Base-by-base conservation (phyloP, 2,888 invertebrate species). In the Antheraea yamamai region DNA sequence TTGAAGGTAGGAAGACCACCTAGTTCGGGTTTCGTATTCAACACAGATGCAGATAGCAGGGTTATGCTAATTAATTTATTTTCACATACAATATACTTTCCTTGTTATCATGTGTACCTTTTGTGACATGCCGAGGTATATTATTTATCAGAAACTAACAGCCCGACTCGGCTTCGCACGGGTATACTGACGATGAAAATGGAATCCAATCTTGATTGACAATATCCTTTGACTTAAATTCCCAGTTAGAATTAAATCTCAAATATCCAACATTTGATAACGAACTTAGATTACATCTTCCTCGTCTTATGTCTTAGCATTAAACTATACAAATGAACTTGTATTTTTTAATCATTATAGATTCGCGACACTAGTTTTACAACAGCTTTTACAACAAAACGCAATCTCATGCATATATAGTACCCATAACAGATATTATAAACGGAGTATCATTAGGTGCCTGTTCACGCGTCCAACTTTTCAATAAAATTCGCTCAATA, bases 21-120 rank as follows among this genome's bases (percentile, higher is more conserved):
- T 88, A 85, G 84, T 83, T 83, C 72, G 61, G 16, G n/a, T 70
- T 61, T 26, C 39, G 66, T 55, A 73, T 39, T 78, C 79, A 70
- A 70, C 35, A 39, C 18, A 79, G 76, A 81, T 81, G 83, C 85
- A 84, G 81, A 83, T 87, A 85, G 82, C 88, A 79, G 79, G 79
- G 77, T 77, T 82, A 86, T 86, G 89, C 83, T 92, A 92, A 92
- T 92, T 89, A 89, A 91, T 92, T 91, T 91, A 92, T 84, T 87
- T 87, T 88, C 88, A 89, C 87, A 86, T 87, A 82, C 84, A 77
- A 78, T 80, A 78, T 77, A 80, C 78, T 81, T 81, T 81, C 77
- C 79, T 79, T 81, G 78, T 80, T 78, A 74, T 70, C 72, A 51
- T 79, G 73, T 77, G 55, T 75, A 82, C 76, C 81, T 84, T 85